Percentiles rank a stretch among this genome's conserved stretches.
These are phyloP conservation scores for Anoplopoma fimbria DNA, from an alignment of 2,113 vertebrate genomes.

Conservation along the genomic window DNA sequence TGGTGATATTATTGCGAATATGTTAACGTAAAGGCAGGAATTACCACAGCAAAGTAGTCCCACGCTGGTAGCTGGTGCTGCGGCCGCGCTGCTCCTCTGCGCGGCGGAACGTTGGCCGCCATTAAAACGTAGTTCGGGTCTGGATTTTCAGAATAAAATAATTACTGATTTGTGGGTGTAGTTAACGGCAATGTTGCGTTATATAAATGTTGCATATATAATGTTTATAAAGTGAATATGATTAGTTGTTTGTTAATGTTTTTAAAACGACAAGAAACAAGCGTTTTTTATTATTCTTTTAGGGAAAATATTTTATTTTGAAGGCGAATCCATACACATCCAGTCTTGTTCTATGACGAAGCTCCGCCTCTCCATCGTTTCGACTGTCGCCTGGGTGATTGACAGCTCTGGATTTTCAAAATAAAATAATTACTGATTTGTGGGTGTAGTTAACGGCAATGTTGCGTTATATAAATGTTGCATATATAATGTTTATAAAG, in stretches of 20 bases:
- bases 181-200: too few relatives aligned
- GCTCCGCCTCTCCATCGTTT: constrained; percentile 68
- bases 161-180: fast-evolving
- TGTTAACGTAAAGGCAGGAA: too few relatives aligned
- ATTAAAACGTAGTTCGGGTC: too few relatives aligned
- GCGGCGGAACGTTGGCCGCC: too few relatives aligned
- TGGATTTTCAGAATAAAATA: constrained; percentile 28
- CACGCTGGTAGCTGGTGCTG: too few relatives aligned
- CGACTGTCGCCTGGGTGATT: constrained; percentile 57
- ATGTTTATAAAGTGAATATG: fast-evolving
- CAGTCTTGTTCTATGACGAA: background rate
- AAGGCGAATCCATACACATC: background rate
- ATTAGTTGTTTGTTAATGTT: background rate
- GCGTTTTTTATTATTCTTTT: fast-evolving
- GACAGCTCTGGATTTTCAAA: constrained; percentile 2
- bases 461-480: too few relatives aligned
- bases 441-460: fast-evolving
- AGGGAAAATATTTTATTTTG: constrained; percentile 29
- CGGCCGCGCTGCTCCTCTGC: too few relatives aligned
- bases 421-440: constrained; percentile 10
- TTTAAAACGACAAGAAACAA: background rate
- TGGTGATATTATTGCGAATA: too few relatives aligned
- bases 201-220: background rate
- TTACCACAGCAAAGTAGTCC: too few relatives aligned
- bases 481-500: background rate